These are phyloP conservation scores for Crenuchus spilurus DNA, from an alignment of 2,797 vertebrate genomes.

Conservation along the genomic window DNA sequence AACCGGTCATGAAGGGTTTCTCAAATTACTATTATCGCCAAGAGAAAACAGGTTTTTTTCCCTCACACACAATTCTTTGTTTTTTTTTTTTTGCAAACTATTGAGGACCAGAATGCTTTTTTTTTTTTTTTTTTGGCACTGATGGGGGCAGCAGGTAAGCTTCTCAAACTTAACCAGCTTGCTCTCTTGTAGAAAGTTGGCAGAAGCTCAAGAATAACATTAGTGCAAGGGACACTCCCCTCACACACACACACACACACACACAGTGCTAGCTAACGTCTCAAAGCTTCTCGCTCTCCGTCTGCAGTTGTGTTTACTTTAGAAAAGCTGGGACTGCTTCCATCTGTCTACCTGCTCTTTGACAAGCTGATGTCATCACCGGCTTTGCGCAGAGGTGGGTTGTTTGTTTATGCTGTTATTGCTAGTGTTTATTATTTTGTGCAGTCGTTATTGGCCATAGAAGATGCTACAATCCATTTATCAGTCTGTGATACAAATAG, in stretches of 20 bases:
- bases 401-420: background rate
- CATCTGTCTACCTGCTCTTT: constrained; percentile 27
- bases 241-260: background rate
- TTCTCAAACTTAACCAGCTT: background rate
- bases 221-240: constrained; percentile 42
- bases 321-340: constrained; percentile 13
- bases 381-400: constrained; percentile 16
- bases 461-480: no score
- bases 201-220: constrained; percentile 37
- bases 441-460: background rate
- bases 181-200: constrained; percentile 43
- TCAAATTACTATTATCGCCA: constrained; percentile 12
- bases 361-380: constrained; percentile 11
- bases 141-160: constrained; percentile 7
- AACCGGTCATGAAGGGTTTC: background rate
- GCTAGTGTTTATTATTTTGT: background rate
- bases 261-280: background rate
- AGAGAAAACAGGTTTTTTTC: background rate
- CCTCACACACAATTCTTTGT: no score
- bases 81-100: background rate
- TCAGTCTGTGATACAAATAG: no score
- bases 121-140: background rate
- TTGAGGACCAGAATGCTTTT: background rate
- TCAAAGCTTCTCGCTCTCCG: background rate
- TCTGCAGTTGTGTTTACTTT: constrained; percentile 11